Percentiles rank a stretch among this genome's conserved stretches.
Evolutionary conservation across 2,888 invertebrate genomes (phyloP).

Genomic region (Ametastegia equiseti): DNA sequence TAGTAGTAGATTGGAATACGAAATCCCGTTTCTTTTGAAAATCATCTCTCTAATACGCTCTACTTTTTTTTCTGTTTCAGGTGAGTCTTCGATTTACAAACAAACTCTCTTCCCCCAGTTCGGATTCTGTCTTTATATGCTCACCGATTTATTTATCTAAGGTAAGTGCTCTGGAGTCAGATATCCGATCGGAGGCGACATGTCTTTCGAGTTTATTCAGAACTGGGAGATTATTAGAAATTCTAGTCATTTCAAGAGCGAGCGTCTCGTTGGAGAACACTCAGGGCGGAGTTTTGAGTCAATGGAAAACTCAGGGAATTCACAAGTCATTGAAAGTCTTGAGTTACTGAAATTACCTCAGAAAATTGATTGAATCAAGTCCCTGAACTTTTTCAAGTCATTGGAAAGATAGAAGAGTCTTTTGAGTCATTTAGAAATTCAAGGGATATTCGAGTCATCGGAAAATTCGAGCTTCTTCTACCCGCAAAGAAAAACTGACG

Average conservation of each 20-base stretch:
- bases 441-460: not conserved
- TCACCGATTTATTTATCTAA: not conserved
- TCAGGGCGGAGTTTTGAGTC: not conserved
- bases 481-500: too few species aligned
- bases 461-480: too few species aligned
- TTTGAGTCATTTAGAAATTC: not conserved
- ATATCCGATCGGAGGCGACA: not conserved
- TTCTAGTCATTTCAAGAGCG: not conserved
- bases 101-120: not conserved
- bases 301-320: not conserved
- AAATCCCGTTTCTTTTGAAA: too few species aligned
- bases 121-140: not conserved
- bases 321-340: too few species aligned
- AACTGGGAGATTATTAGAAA: not conserved
- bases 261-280: not conserved
- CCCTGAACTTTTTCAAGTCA: not conserved
- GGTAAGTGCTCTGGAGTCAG: not conserved
- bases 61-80: conserved; percentile 16
- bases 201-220: not conserved
- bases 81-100: not conserved
- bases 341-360: too few species aligned
- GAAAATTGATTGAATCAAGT: too few species aligned
- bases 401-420: not conserved
- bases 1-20: too few species aligned
- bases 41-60: not conserved